A percentile compares a stretch with the other conserved stretches of the same genome.
Conservation (phyloP, 2,888 invertebrate species). For the Spialia ferax region DNA sequence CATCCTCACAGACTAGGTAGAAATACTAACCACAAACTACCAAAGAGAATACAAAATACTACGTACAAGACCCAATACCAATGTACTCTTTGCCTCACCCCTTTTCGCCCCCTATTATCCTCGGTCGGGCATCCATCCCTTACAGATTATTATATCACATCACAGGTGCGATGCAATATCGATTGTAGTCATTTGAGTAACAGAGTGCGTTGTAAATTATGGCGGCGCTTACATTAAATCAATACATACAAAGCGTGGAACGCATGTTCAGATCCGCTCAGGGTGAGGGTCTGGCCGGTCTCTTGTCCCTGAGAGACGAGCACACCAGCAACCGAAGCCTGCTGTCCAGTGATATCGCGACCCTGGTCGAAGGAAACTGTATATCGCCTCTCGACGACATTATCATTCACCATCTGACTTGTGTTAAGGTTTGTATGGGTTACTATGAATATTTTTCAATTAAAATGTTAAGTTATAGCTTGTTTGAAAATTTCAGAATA, state of each 20-base stretch:
- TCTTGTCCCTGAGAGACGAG: conserved; percentile 89
- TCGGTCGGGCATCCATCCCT: too few species aligned
- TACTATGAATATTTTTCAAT: neutral
- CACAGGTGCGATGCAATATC: conserved; percentile 31
- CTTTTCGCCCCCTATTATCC: too few species aligned
- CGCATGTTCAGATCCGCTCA: conserved; percentile 88
- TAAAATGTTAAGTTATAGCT: neutral
- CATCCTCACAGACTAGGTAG: too few species aligned
- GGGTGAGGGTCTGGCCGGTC: conserved; percentile 86
- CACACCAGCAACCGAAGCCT: conserved; percentile 91
- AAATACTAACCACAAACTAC: too few species aligned
- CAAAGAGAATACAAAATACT: too few species aligned
- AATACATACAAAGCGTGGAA: conserved; percentile 84
- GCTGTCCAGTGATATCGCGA: conserved; percentile 90
- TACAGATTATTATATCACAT: too few species aligned
- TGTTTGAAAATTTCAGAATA: too few species aligned
- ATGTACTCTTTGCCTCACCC: too few species aligned
- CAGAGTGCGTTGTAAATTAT: conserved; percentile 47
- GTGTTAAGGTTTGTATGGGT: conserved; percentile 86
- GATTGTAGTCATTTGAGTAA: conserved; percentile 28
- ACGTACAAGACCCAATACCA: too few species aligned
- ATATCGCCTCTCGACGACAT: conserved; percentile 92
- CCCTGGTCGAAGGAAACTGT: conserved; percentile 89
- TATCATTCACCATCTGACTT: conserved; percentile 90
- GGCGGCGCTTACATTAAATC: conserved; percentile 65